Percentiles rank a stretch among this genome's conserved stretches.
phyloP scores from a whole-genome alignment of 2,113 vertebrate genomes.

The Pan paniscus region DNA sequence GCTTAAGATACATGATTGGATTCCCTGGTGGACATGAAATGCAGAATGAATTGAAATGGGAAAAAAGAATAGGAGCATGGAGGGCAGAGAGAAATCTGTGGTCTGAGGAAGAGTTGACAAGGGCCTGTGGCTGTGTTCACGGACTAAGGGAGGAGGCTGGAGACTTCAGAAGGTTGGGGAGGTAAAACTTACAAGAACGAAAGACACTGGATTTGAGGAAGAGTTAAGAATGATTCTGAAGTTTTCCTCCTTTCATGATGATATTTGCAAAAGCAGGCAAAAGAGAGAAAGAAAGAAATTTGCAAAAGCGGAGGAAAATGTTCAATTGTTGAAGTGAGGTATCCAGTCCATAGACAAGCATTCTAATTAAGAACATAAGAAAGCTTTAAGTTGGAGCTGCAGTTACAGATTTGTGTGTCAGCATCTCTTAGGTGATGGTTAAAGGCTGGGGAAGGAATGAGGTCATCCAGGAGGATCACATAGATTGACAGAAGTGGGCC shows the following conservation, averaged over 20 bases:
- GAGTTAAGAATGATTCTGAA: neutral
- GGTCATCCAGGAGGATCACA: neutral
- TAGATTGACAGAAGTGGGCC: neutral
- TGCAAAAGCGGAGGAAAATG: neutral
- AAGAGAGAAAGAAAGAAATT: neutral
- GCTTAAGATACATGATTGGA: neutral
- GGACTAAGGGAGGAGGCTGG: neutral
- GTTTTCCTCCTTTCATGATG: neutral
- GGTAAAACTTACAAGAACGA: neutral
- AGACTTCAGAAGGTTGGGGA: neutral
- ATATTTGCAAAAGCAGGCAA: neutral
- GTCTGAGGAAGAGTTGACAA: neutral
- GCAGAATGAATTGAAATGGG: neutral
- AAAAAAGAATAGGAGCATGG: neutral
- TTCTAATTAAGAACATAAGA: neutral
- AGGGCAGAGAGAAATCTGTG: neutral
- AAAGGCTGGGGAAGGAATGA: neutral
- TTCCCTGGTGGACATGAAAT: neutral
- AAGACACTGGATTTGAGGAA: neutral
- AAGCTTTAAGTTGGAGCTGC: neutral
- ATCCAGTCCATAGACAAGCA: accelerated
- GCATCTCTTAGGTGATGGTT: neutral
- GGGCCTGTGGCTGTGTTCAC: accelerated
- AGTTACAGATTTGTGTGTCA: neutral
- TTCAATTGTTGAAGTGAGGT: too few species aligned